Conservation (phyloP, 2,797 vertebrate genomes). For the Semotilus atromaculatus region DNA sequence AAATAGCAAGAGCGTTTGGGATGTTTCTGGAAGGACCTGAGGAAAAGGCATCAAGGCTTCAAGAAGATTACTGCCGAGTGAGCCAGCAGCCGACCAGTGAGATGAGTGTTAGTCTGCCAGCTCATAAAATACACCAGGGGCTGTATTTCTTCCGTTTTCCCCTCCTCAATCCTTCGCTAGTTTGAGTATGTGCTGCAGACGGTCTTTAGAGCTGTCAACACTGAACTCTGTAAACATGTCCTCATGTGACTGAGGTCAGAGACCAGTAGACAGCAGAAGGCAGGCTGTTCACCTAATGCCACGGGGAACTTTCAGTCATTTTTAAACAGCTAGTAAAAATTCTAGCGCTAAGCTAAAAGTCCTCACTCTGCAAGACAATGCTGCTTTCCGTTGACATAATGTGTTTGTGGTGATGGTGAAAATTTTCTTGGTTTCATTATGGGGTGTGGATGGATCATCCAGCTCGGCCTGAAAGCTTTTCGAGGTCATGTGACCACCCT, state of each 20-base stretch:
- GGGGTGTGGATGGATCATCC: not conserved
- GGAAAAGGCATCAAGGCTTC: constrained; percentile 15
- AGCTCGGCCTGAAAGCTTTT: constrained; percentile 15
- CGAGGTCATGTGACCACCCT: constrained; percentile 50
- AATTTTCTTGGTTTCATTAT: not conserved
- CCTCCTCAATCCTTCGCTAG: not conserved
- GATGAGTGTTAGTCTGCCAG: constrained; percentile 31
- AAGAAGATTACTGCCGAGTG: constrained; percentile 22
- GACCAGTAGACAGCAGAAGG: constrained; percentile 1
- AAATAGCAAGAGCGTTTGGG: constrained; percentile 11
- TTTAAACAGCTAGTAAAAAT: constrained; percentile 28
- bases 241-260: constrained; percentile 37
- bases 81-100: constrained; percentile 9
- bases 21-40: constrained; percentile 35
- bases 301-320: constrained; percentile 5
- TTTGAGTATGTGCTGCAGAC: not conserved
- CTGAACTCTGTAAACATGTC: constrained; percentile 34
- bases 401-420: not conserved
- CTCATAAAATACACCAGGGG: constrained; percentile 3
- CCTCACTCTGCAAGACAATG: not conserved
- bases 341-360: not conserved
- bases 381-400: constrained; percentile 2
- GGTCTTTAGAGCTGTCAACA: constrained; percentile 36
- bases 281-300: constrained; percentile 6
- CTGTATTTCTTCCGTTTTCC: constrained; percentile 14